Evolutionary conservation across 2,797 vertebrate species (phyloP).

Genomic region (Heterohyrax brucei): DNA sequence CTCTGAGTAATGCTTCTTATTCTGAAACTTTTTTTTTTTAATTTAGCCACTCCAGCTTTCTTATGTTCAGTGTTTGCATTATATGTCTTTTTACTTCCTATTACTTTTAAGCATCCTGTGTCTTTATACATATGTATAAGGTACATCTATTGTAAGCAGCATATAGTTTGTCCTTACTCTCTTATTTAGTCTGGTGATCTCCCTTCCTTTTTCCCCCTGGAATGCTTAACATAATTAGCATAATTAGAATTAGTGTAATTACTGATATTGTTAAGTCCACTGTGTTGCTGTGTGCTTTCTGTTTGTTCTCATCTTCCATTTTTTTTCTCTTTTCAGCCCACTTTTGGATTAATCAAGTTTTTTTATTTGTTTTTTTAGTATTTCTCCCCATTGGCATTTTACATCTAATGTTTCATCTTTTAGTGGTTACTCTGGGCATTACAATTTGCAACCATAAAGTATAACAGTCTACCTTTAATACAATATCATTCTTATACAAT

Average conservation of each 20-base stretch:
- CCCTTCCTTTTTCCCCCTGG: neutral
- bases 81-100: neutral
- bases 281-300: neutral
- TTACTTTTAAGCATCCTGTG: neutral
- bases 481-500: neutral
- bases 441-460: neutral
- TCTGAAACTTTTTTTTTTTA: slow-evolving; percentile 18
- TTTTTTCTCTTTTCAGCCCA: too few relatives aligned
- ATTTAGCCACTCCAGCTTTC: neutral
- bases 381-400: slow-evolving; percentile 5
- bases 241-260: slow-evolving; percentile 6
- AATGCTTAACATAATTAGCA: neutral
- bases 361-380: neutral
- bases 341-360: neutral
- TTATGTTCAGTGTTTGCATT: neutral
- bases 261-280: neutral
- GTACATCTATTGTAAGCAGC: neutral
- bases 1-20: neutral
- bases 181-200: neutral
- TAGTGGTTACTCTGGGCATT: neutral
- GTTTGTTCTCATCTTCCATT: neutral
- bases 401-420: neutral
- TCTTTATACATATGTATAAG: slow-evolving; percentile 29
- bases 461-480: neutral
- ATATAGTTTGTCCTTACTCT: neutral